phyloP scores from a whole-genome alignment of 2,888 invertebrate species.

The Brachyptera putata region DNA sequence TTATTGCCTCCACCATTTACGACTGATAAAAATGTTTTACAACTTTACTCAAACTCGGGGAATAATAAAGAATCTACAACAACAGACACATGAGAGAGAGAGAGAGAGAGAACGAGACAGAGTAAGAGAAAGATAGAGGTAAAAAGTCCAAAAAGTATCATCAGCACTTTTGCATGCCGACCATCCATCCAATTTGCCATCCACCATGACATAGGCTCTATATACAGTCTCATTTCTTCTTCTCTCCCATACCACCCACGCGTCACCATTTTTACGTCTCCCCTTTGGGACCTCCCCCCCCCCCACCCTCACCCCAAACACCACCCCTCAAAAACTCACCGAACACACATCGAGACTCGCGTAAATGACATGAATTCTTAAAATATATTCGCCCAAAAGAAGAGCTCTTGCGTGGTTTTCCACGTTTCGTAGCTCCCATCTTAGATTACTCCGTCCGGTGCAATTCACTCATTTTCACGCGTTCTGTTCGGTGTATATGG shows the following conservation, averaged over 20 bases:
- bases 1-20: too few species aligned
- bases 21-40: too few species aligned
- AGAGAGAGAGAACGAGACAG: too few species aligned
- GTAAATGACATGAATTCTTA: slow-evolving; percentile 40
- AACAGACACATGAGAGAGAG: too few species aligned
- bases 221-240: background rate
- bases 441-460: slow-evolving; percentile 29
- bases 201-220: background rate
- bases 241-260: background rate
- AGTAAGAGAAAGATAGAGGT: background rate
- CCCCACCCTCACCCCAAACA: slow-evolving; percentile 22
- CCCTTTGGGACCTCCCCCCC: slow-evolving; percentile 13
- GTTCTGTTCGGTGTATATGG: too few species aligned
- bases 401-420: slow-evolving; percentile 11
- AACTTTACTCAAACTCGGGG: too few species aligned
- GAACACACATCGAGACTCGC: slow-evolving; percentile 14
- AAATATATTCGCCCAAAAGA: slow-evolving; percentile 29
- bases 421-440: slow-evolving; percentile 1
- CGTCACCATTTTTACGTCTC: slow-evolving; percentile 22
- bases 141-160: background rate
- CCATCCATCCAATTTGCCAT: slow-evolving; percentile 9
- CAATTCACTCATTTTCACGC: slow-evolving; percentile 31
- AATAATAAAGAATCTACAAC: too few species aligned
- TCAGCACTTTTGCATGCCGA: slow-evolving; percentile 19
- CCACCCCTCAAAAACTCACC: too few species aligned